Evolutionary conservation across 2,888 invertebrate genomes (phyloP), one percentile per base, ranked within the genome.

Genomic region (Pseudanteris insignis): DNA sequence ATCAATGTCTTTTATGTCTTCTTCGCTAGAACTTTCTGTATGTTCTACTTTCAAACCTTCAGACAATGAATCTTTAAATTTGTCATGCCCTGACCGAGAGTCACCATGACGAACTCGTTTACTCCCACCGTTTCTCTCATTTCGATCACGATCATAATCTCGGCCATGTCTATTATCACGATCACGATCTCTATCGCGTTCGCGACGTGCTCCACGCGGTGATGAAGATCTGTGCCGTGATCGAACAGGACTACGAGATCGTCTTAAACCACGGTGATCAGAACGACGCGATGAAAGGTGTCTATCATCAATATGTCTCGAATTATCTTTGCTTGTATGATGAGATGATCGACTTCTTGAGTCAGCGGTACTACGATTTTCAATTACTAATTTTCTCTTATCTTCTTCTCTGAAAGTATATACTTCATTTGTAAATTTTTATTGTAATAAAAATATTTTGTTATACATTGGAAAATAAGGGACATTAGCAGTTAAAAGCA

Each of bases 11-110:
- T 76, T 79, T 2, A 87, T 83, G 61, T 90, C 90, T 63, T 88
- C 89, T 63, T 88, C 90, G 63, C 87, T 88, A 2, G 87, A 88
- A 69, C 86, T 88, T 1, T 86, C 86, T 2, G 88, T 86, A 60
- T 80, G 80, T 58, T 86, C 85, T 3, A 84, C 77, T 67, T 89
- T 89, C 65, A 92, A 83, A 1, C 92, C 90, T 77, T 94, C 94
- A 54, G 91, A 91, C 10, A 89, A 76, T 9, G 92, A 90, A 69
- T 88, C 90, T 71, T 84, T 86, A 72, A 82, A 87, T 50, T 86
- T 86, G 74, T 87, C 87, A 1, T 30, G 14, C 8, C 58, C 58
- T 2, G 38, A 43, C 6, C 59, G 33, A 1, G 53, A 25, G 5
- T 53, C 59, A 0, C 59, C 47, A 14, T 41, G 53, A 1, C 63